Percentiles rank a stretch among this genome's conserved stretches.
Evolutionary conservation across 2,888 invertebrate genomes (phyloP).

Genomic region (Pegoplata infirma): DNA sequence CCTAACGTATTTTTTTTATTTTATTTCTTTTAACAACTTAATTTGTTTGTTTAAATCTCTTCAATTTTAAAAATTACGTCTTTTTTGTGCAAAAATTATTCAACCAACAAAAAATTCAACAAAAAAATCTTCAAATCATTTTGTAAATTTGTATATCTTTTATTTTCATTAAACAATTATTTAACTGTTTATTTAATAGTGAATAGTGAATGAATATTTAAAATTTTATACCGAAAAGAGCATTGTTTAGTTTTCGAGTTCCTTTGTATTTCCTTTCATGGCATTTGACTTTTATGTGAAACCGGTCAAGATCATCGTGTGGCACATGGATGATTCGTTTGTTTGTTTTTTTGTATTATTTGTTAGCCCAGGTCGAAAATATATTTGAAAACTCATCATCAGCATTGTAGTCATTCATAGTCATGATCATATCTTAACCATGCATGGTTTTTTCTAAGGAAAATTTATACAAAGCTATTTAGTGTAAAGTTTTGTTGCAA

Average conservation of each 20-base stretch:
- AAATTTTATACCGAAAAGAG: too few relatives aligned
- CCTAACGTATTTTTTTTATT: background rate
- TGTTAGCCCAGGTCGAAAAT: too few relatives aligned
- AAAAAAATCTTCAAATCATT: too few relatives aligned
- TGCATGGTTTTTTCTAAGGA: background rate
- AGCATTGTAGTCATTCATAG: background rate
- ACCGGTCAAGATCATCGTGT: constrained; percentile 56
- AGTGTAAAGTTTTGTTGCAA: constrained; percentile 11
- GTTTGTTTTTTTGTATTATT: too few relatives aligned
- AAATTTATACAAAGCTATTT: background rate
- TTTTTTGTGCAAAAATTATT: background rate
- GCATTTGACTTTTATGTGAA: constrained; percentile 55
- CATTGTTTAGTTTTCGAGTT: constrained; percentile 11
- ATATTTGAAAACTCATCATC: constrained; percentile 5
- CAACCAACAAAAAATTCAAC: too few relatives aligned
- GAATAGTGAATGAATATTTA: too few relatives aligned
- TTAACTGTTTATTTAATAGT: constrained; percentile 20
- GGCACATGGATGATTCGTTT: constrained; percentile 11
- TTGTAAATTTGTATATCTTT: background rate
- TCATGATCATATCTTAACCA: constrained; percentile 20
- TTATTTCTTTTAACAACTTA: background rate
- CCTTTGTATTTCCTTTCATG: constrained; percentile 48
- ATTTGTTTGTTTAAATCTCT: background rate
- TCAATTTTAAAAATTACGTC: background rate
- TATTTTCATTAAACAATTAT: constrained; percentile 23